Conservation (phyloP, 2,797 vertebrate genomes). For the Onychomys leucogaster region DNA sequence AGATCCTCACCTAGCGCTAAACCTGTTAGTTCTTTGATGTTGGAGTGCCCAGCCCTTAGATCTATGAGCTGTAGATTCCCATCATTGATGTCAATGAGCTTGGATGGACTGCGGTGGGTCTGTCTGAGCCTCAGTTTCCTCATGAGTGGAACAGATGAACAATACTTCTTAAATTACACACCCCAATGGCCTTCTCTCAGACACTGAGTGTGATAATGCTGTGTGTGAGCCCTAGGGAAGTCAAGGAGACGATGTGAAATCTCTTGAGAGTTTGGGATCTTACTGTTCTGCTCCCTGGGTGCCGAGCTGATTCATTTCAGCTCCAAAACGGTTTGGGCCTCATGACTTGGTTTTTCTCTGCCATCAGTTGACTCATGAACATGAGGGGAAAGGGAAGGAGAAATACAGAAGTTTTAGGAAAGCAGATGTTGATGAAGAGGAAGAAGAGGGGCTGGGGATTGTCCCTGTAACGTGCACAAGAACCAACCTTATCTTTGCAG, state of each 20-base stretch:
- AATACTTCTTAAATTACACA: accelerated
- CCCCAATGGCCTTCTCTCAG: background rate
- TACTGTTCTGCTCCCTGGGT: background rate
- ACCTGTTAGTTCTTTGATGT: background rate
- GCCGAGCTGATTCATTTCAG: background rate
- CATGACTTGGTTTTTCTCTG: background rate
- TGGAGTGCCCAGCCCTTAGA: background rate
- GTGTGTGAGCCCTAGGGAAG: background rate
- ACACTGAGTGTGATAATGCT: accelerated
- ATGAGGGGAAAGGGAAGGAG: constrained; percentile 15
- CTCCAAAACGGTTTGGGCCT: background rate
- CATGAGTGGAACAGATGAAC: too few relatives aligned
- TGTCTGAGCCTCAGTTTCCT: background rate
- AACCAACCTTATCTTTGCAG: too few relatives aligned
- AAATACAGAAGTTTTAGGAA: background rate
- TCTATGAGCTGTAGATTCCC: background rate
- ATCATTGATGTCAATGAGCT: background rate
- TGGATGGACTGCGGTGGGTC: too few relatives aligned
- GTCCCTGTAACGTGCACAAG: too few relatives aligned
- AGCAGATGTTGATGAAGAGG: background rate
- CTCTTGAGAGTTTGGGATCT: background rate
- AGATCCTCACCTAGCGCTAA: background rate
- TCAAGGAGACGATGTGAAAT: background rate
- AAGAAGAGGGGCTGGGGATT: background rate
- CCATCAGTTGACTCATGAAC: background rate